Conservation (phyloP, 2,113 vertebrate genomes). For the Barbus barbus region DNA sequence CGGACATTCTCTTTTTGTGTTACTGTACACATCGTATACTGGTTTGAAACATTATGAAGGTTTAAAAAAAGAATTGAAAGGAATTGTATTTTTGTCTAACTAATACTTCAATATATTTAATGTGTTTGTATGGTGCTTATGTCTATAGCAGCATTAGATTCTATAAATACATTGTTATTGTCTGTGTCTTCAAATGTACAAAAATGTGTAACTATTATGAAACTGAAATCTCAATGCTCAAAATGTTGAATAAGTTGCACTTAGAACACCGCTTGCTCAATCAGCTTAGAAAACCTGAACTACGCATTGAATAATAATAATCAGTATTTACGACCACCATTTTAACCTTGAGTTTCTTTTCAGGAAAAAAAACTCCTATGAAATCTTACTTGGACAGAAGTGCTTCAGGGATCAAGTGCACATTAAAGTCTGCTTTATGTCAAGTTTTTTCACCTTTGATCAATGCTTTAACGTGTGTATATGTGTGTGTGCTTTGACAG, state of each 20-base stretch:
- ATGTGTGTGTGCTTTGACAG: not conserved
- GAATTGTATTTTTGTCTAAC: not conserved
- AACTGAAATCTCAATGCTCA: not conserved
- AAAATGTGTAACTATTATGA: not conserved
- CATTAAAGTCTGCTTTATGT: slow-evolving; percentile 42
- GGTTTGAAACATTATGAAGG: not conserved
- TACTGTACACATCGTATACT: not conserved
- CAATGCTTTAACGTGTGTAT: slow-evolving; percentile 31
- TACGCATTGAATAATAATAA: not conserved
- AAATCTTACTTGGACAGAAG: slow-evolving; percentile 33
- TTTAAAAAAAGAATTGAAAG: not conserved
- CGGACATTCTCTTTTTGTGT: not conserved
- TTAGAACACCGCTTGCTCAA: not conserved
- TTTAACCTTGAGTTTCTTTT: not conserved
- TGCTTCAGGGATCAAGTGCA: slow-evolving; percentile 37
- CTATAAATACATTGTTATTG: not conserved
- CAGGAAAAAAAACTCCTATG: not conserved
- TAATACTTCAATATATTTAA: not conserved
- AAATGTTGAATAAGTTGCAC: not conserved
- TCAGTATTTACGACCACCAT: not conserved
- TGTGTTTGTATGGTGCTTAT: too few species aligned
- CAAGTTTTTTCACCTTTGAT: slow-evolving; percentile 43
- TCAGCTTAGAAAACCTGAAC: not conserved
- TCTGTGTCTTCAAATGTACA: not conserved
- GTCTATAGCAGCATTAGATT: not conserved